phyloP scores from a whole-genome alignment of 30 jellyfish, hydroid and myxozoan species.

The Hydractinia echinata region DNA sequence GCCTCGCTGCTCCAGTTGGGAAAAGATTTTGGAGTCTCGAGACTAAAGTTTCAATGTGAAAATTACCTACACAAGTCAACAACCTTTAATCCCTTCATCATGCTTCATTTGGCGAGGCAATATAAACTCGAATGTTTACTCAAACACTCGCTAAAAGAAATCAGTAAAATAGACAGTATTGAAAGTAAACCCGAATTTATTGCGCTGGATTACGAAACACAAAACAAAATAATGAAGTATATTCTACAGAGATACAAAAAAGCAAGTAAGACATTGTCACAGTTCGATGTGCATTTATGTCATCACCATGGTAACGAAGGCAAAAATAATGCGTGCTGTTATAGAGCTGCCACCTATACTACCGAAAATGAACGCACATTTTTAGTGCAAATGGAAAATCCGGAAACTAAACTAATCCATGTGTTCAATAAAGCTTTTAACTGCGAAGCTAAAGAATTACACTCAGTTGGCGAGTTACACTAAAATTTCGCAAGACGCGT shows the following conservation, averaged over 20 bases:
- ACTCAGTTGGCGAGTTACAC: no score
- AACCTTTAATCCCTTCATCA: conserved; percentile 18
- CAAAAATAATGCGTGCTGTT: conserved; percentile 23
- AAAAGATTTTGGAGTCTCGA: neutral
- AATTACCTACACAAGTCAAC: neutral
- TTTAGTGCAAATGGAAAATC: conserved; percentile 20
- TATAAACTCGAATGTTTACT: conserved; percentile 10
- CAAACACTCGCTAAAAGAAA: conserved; percentile 6
- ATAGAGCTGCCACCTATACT: conserved; percentile 16
- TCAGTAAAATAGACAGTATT: conserved; percentile 6
- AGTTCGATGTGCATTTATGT: conserved; percentile 20
- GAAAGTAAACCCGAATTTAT: conserved; percentile 17
- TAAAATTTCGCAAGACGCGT: no score
- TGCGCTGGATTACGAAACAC: conserved; percentile 11
- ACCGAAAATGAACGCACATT: conserved; percentile 18
- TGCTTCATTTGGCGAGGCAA: conserved; percentile 17
- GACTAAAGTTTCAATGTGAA: conserved; percentile 4
- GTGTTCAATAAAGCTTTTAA: neutral
- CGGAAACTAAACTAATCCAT: neutral
- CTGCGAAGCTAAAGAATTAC: neutral
- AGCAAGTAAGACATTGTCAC: conserved; percentile 1
- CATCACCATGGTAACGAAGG: conserved; percentile 19
- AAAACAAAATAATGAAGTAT: conserved; percentile 4
- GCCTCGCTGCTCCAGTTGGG: conserved; percentile 10
- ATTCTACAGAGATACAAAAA: neutral